These are phyloP conservation scores for Falco columbarius DNA, from an alignment of 2,797 vertebrate genomes.

Conservation along the genomic window DNA sequence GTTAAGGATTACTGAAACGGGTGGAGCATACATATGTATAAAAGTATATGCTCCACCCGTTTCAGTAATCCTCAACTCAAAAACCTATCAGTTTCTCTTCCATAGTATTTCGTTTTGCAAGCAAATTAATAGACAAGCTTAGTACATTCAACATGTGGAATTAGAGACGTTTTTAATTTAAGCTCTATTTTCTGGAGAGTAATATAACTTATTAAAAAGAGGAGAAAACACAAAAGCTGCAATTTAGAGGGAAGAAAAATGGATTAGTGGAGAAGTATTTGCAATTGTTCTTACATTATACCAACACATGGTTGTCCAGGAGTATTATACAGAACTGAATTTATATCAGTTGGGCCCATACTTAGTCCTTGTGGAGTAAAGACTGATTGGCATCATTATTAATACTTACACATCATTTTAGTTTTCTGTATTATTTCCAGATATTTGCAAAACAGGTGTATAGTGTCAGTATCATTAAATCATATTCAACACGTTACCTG, in stretches of 20 bases:
- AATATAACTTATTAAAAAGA: neutral
- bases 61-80: neutral
- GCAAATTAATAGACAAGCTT: neutral
- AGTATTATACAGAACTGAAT: neutral
- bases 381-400: neutral
- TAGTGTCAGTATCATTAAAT: neutral
- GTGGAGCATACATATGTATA: neutral
- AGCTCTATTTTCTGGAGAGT: neutral
- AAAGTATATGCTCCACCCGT: neutral
- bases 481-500: neutral
- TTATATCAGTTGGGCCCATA: neutral
- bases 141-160: neutral
- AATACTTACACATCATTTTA: neutral
- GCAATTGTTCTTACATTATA: neutral
- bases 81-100: neutral
- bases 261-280: neutral
- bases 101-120: neutral
- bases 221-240: neutral
- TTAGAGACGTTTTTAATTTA: neutral
- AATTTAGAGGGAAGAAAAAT: neutral
- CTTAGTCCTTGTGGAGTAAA: neutral
- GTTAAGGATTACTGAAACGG: neutral
- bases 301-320: neutral
- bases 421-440: neutral
- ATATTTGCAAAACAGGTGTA: neutral